phyloP scores from a whole-genome alignment of 2,797 vertebrate species.

The Danio choprae region DNA sequence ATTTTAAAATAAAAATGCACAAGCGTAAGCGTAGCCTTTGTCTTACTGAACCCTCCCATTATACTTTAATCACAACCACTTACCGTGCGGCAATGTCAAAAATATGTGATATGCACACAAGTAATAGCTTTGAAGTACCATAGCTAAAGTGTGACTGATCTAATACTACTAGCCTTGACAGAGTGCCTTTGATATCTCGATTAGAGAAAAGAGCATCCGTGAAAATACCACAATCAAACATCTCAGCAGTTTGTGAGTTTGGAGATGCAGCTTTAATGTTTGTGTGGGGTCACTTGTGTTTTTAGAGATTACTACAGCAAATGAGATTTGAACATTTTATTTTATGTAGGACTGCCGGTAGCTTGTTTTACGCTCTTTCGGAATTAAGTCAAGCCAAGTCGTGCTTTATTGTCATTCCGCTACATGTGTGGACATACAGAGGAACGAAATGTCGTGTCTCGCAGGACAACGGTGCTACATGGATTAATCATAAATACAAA shows the following conservation, averaged over 20 bases:
- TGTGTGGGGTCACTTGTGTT: conserved; percentile 3
- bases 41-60: conserved; percentile 26
- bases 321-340: neutral
- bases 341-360: too few relatives aligned
- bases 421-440: too few relatives aligned
- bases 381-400: too few relatives aligned
- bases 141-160: conserved; percentile 40
- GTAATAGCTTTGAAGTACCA: conserved; percentile 10
- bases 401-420: too few relatives aligned
- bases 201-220: conserved; percentile 59
- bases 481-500: too few relatives aligned
- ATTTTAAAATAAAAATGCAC: too few relatives aligned
- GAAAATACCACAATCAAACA: conserved; percentile 36
- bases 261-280: conserved; percentile 9
- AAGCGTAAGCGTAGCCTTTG: neutral
- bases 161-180: conserved; percentile 68
- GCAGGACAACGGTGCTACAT: too few relatives aligned
- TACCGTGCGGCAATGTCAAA: conserved; percentile 63
- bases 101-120: neutral
- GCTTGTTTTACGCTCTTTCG: too few relatives aligned
- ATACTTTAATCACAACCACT: conserved; percentile 41
- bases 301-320: neutral
- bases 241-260: conserved; percentile 2
- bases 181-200: conserved; percentile 68
- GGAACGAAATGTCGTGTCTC: too few relatives aligned